A percentile compares a stretch with the other conserved stretches of the same genome.
These are phyloP conservation scores for Leptinotarsa undecemlineata DNA, from an alignment of 1,140 invertebrate genomes.

Conservation along the genomic window DNA sequence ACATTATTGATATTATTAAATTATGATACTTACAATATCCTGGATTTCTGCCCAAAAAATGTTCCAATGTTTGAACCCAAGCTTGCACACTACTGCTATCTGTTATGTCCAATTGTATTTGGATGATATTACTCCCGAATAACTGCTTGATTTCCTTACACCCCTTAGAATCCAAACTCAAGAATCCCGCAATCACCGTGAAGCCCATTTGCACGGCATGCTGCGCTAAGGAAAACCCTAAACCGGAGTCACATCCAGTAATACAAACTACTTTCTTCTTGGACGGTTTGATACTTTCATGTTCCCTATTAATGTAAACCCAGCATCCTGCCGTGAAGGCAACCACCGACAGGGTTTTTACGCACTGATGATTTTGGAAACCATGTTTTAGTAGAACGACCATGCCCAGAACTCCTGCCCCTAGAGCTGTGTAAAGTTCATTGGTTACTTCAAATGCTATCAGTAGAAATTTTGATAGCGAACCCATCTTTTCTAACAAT, in stretches of 20 bases:
- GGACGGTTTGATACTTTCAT: slow-evolving; percentile 33
- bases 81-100: slow-evolving; percentile 61
- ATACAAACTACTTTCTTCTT: slow-evolving; percentile 65
- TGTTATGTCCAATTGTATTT: slow-evolving; percentile 70
- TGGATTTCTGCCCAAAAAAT: slow-evolving; percentile 50
- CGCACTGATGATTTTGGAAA: slow-evolving; percentile 39
- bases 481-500: slow-evolving; percentile 33
- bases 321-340: slow-evolving; percentile 45
- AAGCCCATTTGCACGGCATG: slow-evolving; percentile 64
- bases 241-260: slow-evolving; percentile 81
- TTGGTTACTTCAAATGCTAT: slow-evolving; percentile 50
- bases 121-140: slow-evolving; percentile 51
- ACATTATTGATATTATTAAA: too few relatives aligned
- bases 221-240: slow-evolving; percentile 75
- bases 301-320: slow-evolving; percentile 40
- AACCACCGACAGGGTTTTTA: slow-evolving; percentile 43
- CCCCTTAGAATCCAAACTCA: slow-evolving; percentile 56
- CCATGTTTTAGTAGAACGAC: slow-evolving; percentile 43
- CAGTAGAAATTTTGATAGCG: slow-evolving; percentile 36
- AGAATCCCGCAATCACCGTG: slow-evolving; percentile 72
- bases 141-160: slow-evolving; percentile 52
- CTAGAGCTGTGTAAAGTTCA: slow-evolving; percentile 48
- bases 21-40: slow-evolving; percentile 58
- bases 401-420: slow-evolving; percentile 48
- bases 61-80: slow-evolving; percentile 51